These are phyloP conservation scores for Oncorhynchus kisutch DNA, from an alignment of 2,113 vertebrate species.

Conservation along the genomic window DNA sequence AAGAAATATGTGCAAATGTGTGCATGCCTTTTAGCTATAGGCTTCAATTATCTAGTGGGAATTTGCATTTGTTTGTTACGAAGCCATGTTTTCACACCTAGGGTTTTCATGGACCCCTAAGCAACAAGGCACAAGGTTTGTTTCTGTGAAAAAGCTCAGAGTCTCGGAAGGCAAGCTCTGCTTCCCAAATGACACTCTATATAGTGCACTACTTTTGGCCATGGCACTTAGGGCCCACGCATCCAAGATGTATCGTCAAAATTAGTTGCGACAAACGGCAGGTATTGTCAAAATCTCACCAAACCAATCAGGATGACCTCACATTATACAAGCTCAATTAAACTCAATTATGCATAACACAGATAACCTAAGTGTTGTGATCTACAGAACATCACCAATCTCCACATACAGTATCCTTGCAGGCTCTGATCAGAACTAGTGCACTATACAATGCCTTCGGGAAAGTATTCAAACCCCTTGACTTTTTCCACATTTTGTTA, in stretches of 20 bases:
- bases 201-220: no score
- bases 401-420: not conserved
- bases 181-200: no score
- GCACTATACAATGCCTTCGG: no score
- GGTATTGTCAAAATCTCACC: not conserved
- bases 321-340: not conserved
- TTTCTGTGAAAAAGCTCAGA: not conserved
- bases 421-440: not conserved
- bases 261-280: not conserved
- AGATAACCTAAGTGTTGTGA: not conserved
- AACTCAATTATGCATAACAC: no score
- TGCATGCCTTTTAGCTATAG: slow-evolving; percentile 38
- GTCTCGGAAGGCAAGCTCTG: not conserved
- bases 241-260: slow-evolving; percentile 2
- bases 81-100: slow-evolving; percentile 31
- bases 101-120: slow-evolving; percentile 13
- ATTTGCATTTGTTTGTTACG: not conserved
- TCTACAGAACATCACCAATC: not conserved
- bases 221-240: no score
- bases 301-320: not conserved
- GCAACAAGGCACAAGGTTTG: slow-evolving; percentile 23
- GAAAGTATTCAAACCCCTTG: no score
- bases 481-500: no score
- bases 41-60: slow-evolving; percentile 31
- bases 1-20: slow-evolving; percentile 14